These are phyloP conservation scores for Brachyptera risi DNA, from an alignment of 2,888 invertebrate genomes.

Conservation along the genomic window DNA sequence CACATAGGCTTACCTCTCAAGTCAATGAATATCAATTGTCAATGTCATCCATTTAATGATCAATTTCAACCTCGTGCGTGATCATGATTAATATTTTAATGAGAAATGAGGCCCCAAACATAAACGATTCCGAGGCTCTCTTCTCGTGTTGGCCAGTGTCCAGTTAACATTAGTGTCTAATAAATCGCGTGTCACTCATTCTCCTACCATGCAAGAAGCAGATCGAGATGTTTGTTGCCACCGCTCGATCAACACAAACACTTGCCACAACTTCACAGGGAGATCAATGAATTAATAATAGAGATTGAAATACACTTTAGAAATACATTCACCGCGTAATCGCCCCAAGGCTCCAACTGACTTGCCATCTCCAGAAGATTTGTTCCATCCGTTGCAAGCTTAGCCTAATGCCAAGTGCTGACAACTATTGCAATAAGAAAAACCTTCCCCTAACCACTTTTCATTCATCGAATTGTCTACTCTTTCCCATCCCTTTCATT, in stretches of 20 bases:
- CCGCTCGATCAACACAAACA: too few species aligned
- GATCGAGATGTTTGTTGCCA: too few species aligned
- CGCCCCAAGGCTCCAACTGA: background rate
- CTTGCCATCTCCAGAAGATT: slow-evolving; percentile 19
- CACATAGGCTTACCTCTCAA: too few species aligned
- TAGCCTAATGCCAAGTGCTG: slow-evolving; percentile 25
- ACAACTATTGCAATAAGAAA: slow-evolving; percentile 24
- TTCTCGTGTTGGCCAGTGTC: background rate
- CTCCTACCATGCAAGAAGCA: too few species aligned
- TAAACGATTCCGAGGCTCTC: too few species aligned
- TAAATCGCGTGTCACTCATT: too few species aligned
- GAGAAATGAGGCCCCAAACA: too few species aligned
- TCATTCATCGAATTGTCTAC: background rate
- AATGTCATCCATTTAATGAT: too few species aligned
- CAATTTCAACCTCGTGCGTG: too few species aligned
- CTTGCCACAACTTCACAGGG: background rate
- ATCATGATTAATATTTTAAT: too few species aligned
- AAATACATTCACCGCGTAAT: background rate
- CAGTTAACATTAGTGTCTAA: too few species aligned
- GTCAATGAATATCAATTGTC: too few species aligned
- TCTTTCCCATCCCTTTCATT: slow-evolving; percentile 17
- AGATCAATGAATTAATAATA: slow-evolving; percentile 10
- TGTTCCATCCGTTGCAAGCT: slow-evolving; percentile 25
- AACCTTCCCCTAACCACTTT: slow-evolving; percentile 13
- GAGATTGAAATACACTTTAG: background rate